Conservation (phyloP, 2,888 invertebrate genomes). For the Dastarcus helophoroides region DNA sequence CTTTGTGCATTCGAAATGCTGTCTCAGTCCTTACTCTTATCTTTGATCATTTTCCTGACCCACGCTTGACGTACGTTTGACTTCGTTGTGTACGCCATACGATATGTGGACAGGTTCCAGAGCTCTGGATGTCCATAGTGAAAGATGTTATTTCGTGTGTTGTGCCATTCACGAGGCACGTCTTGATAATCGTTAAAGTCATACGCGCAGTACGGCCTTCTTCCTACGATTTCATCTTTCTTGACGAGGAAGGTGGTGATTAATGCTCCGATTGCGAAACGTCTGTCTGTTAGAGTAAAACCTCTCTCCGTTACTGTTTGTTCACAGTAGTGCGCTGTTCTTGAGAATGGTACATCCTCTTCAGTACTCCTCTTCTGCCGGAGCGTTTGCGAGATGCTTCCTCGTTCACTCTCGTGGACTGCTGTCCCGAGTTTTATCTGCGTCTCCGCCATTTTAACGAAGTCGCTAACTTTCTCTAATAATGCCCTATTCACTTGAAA, state of each 20-base stretch:
- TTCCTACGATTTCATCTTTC: not conserved
- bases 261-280: not conserved
- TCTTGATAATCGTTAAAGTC: conserved; percentile 1
- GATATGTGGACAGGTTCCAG: not conserved
- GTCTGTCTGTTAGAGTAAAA: not conserved
- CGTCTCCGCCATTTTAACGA: conserved; percentile 1
- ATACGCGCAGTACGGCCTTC: not conserved
- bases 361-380: not conserved
- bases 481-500: not conserved
- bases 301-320: not conserved
- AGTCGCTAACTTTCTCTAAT: not conserved
- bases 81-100: not conserved
- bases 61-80: not conserved
- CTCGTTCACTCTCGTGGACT: not conserved
- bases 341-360: not conserved
- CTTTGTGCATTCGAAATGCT: too few relatives aligned
- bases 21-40: not conserved
- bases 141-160: not conserved
- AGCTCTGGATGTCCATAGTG: not conserved
- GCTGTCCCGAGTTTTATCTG: conserved; percentile 2
- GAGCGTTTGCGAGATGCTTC: not conserved
- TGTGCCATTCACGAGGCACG: not conserved
- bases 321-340: conserved; percentile 1
- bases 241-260: not conserved
- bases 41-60: not conserved